Base-by-base conservation (phyloP, 2,113 vertebrate genomes). In the Pungitius pungitius region DNA sequence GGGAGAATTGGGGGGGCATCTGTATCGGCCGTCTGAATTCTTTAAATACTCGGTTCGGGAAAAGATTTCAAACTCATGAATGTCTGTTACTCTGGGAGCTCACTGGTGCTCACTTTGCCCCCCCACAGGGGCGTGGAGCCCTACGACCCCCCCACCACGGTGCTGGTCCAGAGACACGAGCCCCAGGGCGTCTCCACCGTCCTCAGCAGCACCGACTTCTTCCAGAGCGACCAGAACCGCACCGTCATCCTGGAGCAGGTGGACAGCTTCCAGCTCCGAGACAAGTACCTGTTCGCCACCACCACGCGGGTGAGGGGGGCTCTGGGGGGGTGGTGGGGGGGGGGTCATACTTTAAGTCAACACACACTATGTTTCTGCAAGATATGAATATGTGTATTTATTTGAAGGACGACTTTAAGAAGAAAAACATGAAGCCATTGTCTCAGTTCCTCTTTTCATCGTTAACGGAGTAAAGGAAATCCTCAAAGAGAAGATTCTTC, bases 211-310 rank as follows among this genome's bases (percentile, higher is more conserved):
- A 97, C 94, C 0, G 97, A 99, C 88, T 99, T 97, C 93, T 99
- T 98, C 87, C 97, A 99, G 89, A 97, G 94, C 43, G 91, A 94
- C 17, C 95, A 96, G 83, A 96, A 97, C 82, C 96, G 94, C 73
- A 94, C 90, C 2, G 77, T 98, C 3, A 91, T 99, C 84, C 92
- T 99, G 77, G 96, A 98, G 69, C 95, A 95, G 0, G 96, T 96
- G 0, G 94, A 96, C 59, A 97, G 96, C 84, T 99, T 99, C 86
- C 96, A 99, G 90, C 95, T 99, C 56, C 92, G 96, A 55, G 97
- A 98, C 90, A 98, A 97, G 73, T 99, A 99, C 91, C 94, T 99
- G 94, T 99, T 99, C 57, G 97, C 97, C 24, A 99, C 98, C 3
- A 98, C 94, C 80, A 94, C 94, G 3, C 93, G 91, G 95, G 97